Percentiles rank a stretch among this genome's conserved stretches.
Evolutionary conservation across 2,888 invertebrate genomes (phyloP).

Genomic region (Tinea pellionella): DNA sequence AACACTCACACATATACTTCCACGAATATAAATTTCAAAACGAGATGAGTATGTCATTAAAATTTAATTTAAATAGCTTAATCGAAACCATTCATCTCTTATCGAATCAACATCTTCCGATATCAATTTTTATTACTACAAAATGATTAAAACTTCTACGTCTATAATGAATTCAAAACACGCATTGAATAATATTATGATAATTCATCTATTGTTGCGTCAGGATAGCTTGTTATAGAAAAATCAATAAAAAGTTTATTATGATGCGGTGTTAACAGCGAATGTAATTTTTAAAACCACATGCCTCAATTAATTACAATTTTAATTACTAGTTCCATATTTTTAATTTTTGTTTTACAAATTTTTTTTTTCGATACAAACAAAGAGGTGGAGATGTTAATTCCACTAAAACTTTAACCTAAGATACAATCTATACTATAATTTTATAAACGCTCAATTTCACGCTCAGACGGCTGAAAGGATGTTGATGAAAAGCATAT

Average conservation of each 20-base stretch:
- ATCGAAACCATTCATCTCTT: neutral
- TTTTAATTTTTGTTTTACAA: too few relatives aligned
- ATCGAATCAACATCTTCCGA: neutral
- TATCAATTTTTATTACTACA: neutral
- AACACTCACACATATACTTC: neutral
- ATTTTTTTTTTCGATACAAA: too few relatives aligned
- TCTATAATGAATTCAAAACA: neutral
- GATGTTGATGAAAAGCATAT: too few relatives aligned
- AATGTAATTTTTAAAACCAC: neutral
- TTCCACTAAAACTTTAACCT: too few relatives aligned
- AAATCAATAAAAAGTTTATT: neutral
- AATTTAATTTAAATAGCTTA: neutral
- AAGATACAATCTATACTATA: too few relatives aligned
- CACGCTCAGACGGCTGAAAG: too few relatives aligned
- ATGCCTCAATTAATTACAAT: neutral
- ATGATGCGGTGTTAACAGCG: neutral
- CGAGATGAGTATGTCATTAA: neutral
- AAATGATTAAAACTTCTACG: neutral
- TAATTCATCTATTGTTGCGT: neutral
- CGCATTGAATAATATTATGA: slow-evolving; percentile 5
- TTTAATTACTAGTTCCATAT: neutral
- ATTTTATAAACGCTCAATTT: too few relatives aligned
- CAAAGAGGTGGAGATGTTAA: too few relatives aligned
- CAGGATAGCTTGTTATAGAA: neutral
- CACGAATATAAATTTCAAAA: neutral